Evolutionary conservation across 2,113 vertebrate genomes (phyloP), one percentile per base, ranked within the genome.

Genomic region (Megalops atlanticus): DNA sequence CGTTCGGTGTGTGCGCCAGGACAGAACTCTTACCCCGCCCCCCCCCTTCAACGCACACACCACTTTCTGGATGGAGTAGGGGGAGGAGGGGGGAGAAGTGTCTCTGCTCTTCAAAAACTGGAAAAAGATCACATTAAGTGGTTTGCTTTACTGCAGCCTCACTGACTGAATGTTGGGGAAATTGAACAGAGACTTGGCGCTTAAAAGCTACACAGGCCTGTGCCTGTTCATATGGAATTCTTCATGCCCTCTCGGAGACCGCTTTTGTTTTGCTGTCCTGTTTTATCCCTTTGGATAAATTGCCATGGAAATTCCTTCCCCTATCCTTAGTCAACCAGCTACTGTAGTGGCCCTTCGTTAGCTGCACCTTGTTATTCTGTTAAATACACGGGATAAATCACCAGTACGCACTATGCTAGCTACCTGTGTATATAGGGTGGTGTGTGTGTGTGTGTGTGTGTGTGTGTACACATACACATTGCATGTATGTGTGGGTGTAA

Each of bases 401-500:
- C 24, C 24, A n/a, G 31, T 36, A 18, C 36, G 43, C 47, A 58
- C 33, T 14, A 58, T n/a, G n/a, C 38, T 47, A 10, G 4, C 10
- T 73, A 45, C 27, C 41, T 73, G 43, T 52, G 68, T 36, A 45
- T 45, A 7, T 33, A 49, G 47, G 14, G 47, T 16, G 11, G 40
- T 38, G 58, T 31, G 41, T 77, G 18, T 41, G 58, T 21, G 40
- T 69, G 15, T 76, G 27, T 11, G 38, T 76, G 73, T 64, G 54
- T 69, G 49, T 58, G 81, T 84, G 85, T 89, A 76, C 49, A 82
- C 89, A 88, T 89, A 87, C 90, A 87, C 90, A 89, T 87, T 83
- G 87, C 85, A 84, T 91, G 81, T 87, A 83, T 85, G 74, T 86
- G 87, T 85, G 80, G 85, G 89, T 89, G 89, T 90, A 87, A 89